Base-by-base conservation (phyloP, 2,888 invertebrate genomes). In the Cataglyphis rosenhaueri region DNA sequence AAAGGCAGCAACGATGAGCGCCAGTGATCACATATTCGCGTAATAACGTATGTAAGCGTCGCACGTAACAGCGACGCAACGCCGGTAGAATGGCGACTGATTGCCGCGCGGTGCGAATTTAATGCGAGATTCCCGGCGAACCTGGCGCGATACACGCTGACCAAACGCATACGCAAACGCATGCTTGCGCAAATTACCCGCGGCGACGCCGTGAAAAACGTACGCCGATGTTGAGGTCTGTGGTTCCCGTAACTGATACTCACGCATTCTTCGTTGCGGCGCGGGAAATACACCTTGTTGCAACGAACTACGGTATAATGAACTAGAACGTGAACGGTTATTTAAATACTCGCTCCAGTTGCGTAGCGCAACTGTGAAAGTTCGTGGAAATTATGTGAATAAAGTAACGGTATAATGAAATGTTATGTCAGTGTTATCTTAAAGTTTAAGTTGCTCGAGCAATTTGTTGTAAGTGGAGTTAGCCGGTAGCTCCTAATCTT, bases 11-110 rank as follows among this genome's bases (percentile, higher is more conserved):
- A 29, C 64, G 75, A 74, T 71, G 73, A 75, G 74, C 48, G 62
- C 48, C 48, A 29, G 76, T 62, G 76, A 79, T 75, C 88, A 86
- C 88, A 89, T 88, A 90, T 88, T 87, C 87, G 64, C 84, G 86
- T 84, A 87, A 92, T 92, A 91, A 90, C 89, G 88, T 86, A 89
- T 81, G 91, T 91, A 92, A 91, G 91, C 91, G 86, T 81, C 83
- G 89, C 91, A 92, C 91, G 92, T 91, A 90, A 88, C 90, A 86
- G 88, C 86, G 85, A 82, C 86, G 86, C 88, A 88, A 88, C 87
- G 87, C 85, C 84, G 75, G 85, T 83, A 91, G 90, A 92, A 92
- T 92, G 90, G 91, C 89, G 87, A 90, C 92, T 92, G 92, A 92
- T 92, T 92, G 91, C 91, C 88, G 91, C 86, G 90, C 84, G 89